Evolutionary conservation across 23 tunicate genomes (phyloP), one percentile per base, ranked within the genome.

Genomic region (Corella eumyota): DNA sequence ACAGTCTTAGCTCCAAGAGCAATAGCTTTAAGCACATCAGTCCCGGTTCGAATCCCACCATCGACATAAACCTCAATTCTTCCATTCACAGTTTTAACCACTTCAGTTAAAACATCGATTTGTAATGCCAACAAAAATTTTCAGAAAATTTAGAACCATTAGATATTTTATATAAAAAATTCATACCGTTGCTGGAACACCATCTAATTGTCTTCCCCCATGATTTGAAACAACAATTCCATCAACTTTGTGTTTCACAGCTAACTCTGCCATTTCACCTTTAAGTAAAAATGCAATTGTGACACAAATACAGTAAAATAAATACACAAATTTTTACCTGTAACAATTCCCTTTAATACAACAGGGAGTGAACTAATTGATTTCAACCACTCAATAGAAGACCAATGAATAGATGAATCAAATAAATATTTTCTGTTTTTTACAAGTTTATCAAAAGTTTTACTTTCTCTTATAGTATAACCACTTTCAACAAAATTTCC

Each of bases 301-400:
- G n/a, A n/a, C n/a, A n/a, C n/a, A n/a, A n/a, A n/a, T n/a, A n/a
- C n/a, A n/a, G n/a, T n/a, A n/a, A n/a, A n/a, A n/a, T n/a, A n/a
- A n/a, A n/a, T n/a, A n/a, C n/a, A n/a, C n/a, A n/a, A n/a, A n/a
- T n/a, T n/a, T n/a, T 21, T 67, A 67, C 83, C 90, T 29, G 93
- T 83, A 2, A 83, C 2, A 38, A 83, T 75, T 62, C 83, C 93
- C 60, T 83, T 83, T 7, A 83, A 38, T 7, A 83, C 76, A 61
- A 83, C 61, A 3, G 93, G 93, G 19, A 83, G 48, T 3, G 56
- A 37, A 15, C 77, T 75, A 60, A 83, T 83, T 25, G 83, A 32
- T 67, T 76, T 85, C 45, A 85, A 52, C 95, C 95, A 85, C n/a
- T 49, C 47, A 47, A 76, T 36, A 75, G 76, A 84, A 19, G 65